Evolutionary conservation across 2,113 vertebrate genomes (phyloP), one percentile per base, ranked within the genome.

Genomic region (Rhinichthys klamathensis): DNA sequence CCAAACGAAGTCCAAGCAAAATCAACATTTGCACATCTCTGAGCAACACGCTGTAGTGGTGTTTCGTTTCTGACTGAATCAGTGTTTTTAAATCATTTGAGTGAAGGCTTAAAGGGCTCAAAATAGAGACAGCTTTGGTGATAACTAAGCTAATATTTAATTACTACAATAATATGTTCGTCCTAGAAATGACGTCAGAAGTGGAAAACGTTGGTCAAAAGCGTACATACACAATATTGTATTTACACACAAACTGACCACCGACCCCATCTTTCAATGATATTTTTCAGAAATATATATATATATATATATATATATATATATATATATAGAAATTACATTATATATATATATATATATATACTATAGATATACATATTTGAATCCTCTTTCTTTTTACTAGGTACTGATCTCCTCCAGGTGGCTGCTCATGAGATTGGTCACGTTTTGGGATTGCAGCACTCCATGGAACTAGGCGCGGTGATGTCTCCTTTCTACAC

Each of bases 351-450:
- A 1, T 38, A 7, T 38, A 6, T 38, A 38, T 38, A 38, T 41
- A 41, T 8, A 8, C 0, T 41, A 41, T 8, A 41, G 8, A 41
- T 41, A 41, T 41, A 41, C 8, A 41, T 41, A 41, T 10, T 41
- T 41, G 18, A 4, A 18, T 16, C 18, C 18, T 23, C 18, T 23
- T 25, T 15, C 25, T 63, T 49, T 38, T 16, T 54, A 4, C 11
- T 90, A 99, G 98, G 98, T 79, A 99, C 97, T 8, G 97, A 99
- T 90, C 95, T 99, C 23, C 95, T 99, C 18, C 97, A 99, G 91
- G 97, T 99, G 74, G 97, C 98, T 0, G 96, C 96, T 86, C 98
- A 99, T 2, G 98, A 99, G 91, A 97, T 99, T 46, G 97, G 98
- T 80, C 98, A 99, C 0, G 95, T 96, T 56, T 93, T 99, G 75